Percentiles rank a stretch among this genome's conserved stretches.
These are phyloP conservation scores for Pharmacophagus antenor DNA, from an alignment of 2,888 invertebrate genomes.

Conservation along the genomic window DNA sequence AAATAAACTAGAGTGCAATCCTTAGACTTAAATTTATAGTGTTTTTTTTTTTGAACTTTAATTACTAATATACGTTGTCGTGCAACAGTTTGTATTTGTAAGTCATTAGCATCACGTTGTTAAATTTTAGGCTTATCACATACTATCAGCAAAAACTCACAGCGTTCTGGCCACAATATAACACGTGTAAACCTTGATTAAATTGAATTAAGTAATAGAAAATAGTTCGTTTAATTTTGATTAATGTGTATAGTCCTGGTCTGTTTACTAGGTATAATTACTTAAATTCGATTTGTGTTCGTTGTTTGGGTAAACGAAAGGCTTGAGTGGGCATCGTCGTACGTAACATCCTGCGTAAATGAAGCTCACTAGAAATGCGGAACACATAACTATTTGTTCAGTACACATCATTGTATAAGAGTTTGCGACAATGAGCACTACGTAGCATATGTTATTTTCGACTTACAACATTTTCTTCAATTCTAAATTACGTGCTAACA, in stretches of 20 bases:
- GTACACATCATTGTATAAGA: slow-evolving; percentile 80
- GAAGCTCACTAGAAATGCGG: slow-evolving; percentile 79
- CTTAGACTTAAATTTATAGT: no score
- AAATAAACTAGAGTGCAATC: no score
- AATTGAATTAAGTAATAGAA: neutral
- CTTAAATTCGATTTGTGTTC: slow-evolving; percentile 37
- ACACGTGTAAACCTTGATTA: no score
- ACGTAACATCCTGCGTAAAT: slow-evolving; percentile 72
- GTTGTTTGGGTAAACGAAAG: slow-evolving; percentile 44
- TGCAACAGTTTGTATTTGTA: no score
- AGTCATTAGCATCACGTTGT: no score
- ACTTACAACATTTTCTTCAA: slow-evolving; percentile 76
- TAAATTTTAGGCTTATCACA: no score
- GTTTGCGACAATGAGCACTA: slow-evolving; percentile 71
- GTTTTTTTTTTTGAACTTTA: no score
- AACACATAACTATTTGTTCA: slow-evolving; percentile 78
- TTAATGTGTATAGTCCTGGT: no score
- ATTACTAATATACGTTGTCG: no score
- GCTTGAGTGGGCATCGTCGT: slow-evolving; percentile 49
- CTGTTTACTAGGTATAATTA: slow-evolving; percentile 23
- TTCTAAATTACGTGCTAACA: slow-evolving; percentile 72
- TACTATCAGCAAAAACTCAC: no score
- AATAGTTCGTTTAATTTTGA: no score
- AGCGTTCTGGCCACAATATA: no score
- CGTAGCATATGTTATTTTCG: slow-evolving; percentile 75